Evolutionary conservation across 2,797 vertebrate genomes (phyloP).

Genomic region (Tinamus major): DNA sequence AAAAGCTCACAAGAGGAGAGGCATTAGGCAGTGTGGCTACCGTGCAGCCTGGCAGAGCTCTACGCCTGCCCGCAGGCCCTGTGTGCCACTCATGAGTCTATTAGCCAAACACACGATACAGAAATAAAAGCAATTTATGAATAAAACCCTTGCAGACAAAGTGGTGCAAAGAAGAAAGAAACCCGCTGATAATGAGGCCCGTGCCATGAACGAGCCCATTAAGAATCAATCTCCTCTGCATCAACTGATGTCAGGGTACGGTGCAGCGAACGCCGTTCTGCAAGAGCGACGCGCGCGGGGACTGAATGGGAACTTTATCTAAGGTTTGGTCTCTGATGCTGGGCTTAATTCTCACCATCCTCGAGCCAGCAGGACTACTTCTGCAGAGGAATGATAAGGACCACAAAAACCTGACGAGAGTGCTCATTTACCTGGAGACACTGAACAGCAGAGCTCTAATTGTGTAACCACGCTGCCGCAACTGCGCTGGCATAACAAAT

Average conservation of each 20-base stretch:
- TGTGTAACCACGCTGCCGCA: background rate
- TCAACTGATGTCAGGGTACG: fast-evolving
- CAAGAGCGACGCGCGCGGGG: fast-evolving
- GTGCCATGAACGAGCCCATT: background rate
- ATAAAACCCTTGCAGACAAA: background rate
- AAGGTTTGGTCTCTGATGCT: background rate
- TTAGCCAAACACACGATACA: background rate
- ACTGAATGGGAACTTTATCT: background rate
- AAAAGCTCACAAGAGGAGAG: background rate
- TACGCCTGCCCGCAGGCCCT: background rate
- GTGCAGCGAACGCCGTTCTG: fast-evolving
- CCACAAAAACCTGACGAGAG: background rate
- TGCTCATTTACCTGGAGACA: slow-evolving; percentile 24
- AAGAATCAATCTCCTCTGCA: background rate
- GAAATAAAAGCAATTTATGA: background rate
- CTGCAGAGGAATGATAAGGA: slow-evolving; percentile 15
- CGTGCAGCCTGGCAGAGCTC: background rate
- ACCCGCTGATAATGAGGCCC: background rate
- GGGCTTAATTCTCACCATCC: background rate
- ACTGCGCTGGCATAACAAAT: background rate
- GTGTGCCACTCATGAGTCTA: background rate
- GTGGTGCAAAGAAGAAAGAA: background rate
- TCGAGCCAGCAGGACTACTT: background rate
- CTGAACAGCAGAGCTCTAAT: background rate
- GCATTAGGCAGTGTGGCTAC: background rate